Conservation (phyloP, 2,797 vertebrate genomes). For the Apogon talboti region DNA sequence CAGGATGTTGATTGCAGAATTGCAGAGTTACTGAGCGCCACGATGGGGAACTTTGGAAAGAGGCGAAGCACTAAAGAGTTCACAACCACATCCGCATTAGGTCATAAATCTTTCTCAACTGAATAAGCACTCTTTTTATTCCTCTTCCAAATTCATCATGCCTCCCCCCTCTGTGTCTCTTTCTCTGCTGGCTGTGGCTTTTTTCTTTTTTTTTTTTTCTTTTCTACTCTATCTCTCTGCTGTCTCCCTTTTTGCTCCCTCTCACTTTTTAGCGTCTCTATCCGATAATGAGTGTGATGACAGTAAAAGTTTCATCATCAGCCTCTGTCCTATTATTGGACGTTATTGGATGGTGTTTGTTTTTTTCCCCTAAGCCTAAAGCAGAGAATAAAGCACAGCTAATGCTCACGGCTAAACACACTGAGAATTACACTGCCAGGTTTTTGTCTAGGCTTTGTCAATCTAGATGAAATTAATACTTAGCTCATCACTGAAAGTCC, state of each 20-base stretch:
- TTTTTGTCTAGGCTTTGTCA: slow-evolving; percentile 58
- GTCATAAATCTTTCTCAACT: slow-evolving; percentile 81
- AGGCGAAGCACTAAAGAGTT: slow-evolving; percentile 72
- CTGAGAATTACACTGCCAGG: slow-evolving; percentile 52
- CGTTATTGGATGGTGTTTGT: slow-evolving; percentile 76
- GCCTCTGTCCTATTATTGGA: slow-evolving; percentile 72
- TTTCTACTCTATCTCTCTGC: slow-evolving; percentile 13
- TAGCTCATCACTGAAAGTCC: slow-evolving; percentile 17
- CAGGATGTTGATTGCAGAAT: slow-evolving; percentile 81
- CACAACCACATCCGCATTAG: slow-evolving; percentile 68
- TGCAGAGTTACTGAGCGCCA: slow-evolving; percentile 76
- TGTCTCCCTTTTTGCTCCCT: slow-evolving; percentile 22
- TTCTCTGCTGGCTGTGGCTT: slow-evolving; percentile 33
- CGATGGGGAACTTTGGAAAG: slow-evolving; percentile 55
- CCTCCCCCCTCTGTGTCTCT: slow-evolving; percentile 40
- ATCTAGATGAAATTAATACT: slow-evolving; percentile 40
- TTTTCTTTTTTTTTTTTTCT: neutral
- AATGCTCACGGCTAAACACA: slow-evolving; percentile 40
- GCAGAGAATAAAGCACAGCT: slow-evolving; percentile 57
- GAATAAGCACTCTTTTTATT: slow-evolving; percentile 74
- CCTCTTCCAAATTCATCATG: slow-evolving; percentile 67
- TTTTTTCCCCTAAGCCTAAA: slow-evolving; percentile 74
- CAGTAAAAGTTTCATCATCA: slow-evolving; percentile 79
- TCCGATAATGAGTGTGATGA: slow-evolving; percentile 71
- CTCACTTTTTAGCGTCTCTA: slow-evolving; percentile 55